Evolutionary conservation across 2,113 vertebrate species (phyloP), one percentile per base, ranked within the genome.

Genomic region (Rousettus leschenaultii): DNA sequence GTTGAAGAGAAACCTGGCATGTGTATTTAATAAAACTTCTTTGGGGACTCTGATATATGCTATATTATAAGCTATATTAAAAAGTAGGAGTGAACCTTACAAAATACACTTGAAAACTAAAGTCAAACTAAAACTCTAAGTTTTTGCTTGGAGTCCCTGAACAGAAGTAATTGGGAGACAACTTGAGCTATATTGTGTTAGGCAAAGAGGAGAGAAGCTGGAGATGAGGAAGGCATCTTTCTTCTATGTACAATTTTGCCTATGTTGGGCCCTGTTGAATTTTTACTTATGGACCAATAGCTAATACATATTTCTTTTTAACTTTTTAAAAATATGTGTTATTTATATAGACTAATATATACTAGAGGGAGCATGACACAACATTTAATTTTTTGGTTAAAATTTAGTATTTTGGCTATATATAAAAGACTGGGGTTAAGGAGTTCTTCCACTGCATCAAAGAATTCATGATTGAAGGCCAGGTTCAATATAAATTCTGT

Each of bases 51-150:
- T 43, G 16, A 57, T 43, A 86, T 24, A 51, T 74, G 33, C 70
- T 86, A 82, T 75, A 40, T 86, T 91, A 68, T 10, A 82, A 26
- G 26, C 30, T 45, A 15, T 53, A 9, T 70, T 35, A 91, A 40
- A 91, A 96, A 87, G 40, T 82, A 83, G 38, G 57, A 77, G 16
- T 92, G 88, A 70, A 88, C 28, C 66, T 75, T 83, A 70, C 61
- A 75, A 89, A 88, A 77, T 73, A 35, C 35, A 61, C 40, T 57
- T 82, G 59, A 78, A 93, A 93, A 78, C 35, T 93, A 71, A 95
- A 89, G 35, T 75, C 38, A 78, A 2, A 61, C n/a, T 89, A 78
- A 71, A 70, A 57, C 88, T 59, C n/a, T 66, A 65, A 68, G 48
- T 74, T 59, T 77, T 89, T 77, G 84, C 77, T 84, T 89, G 14